Percentiles rank a stretch among this genome's conserved stretches.
These are phyloP conservation scores for Phrynocephalus versicolor DNA, from an alignment of 2,113 vertebrate genomes.

Conservation along the genomic window DNA sequence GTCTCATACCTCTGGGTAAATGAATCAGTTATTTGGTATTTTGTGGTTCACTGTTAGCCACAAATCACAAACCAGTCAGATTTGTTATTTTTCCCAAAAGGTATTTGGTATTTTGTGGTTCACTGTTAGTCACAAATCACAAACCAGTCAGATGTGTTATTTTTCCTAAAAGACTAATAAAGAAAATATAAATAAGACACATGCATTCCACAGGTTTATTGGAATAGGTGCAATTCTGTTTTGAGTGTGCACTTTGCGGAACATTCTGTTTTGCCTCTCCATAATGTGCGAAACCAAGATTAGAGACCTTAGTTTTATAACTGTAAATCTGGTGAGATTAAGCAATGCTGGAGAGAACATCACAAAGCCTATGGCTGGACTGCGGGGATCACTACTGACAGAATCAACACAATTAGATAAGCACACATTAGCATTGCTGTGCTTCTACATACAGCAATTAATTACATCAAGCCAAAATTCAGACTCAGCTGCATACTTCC, in stretches of 20 bases:
- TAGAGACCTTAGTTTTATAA: not conserved
- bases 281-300: not conserved
- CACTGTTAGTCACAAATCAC: too few species aligned
- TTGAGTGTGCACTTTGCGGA: not conserved
- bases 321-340: not conserved
- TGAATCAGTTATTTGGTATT: too few species aligned
- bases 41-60: too few species aligned
- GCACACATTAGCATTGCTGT: constrained; percentile 3
- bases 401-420: not conserved
- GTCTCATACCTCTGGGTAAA: too few species aligned
- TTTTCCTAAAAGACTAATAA: too few species aligned
- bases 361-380: not conserved
- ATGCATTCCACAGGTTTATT: not conserved
- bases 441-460: not conserved
- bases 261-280: not conserved
- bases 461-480: constrained; percentile 1
- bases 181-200: not conserved
- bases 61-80: too few species aligned
- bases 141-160: too few species aligned
- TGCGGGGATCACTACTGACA: not conserved
- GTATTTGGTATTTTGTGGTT: too few species aligned
- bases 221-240: not conserved
- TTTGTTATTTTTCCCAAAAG: too few species aligned
- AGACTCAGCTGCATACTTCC: not conserved
- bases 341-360: not conserved